phyloP scores from a whole-genome alignment of 2,113 vertebrate genomes.

The Microcebus murinus region DNA sequence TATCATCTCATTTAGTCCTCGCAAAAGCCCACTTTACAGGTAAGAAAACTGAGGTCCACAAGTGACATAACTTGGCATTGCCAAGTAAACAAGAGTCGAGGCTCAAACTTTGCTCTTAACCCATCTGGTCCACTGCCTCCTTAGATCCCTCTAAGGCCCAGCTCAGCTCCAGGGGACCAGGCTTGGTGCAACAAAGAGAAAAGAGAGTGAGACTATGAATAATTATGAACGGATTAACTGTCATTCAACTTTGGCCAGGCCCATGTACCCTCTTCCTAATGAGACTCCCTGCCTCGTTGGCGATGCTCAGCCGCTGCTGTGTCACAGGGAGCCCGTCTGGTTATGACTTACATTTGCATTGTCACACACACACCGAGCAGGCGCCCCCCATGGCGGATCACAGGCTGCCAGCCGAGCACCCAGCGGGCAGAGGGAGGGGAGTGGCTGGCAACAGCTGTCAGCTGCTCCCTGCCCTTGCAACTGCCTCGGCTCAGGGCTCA shows the following conservation, averaged over 20 bases:
- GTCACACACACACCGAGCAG: rapidly evolving
- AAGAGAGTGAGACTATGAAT: neutral
- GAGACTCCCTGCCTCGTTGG: neutral
- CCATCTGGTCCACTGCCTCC: neutral
- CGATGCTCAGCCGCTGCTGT: neutral
- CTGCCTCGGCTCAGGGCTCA: neutral
- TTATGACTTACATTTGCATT: neutral
- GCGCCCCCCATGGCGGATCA: rapidly evolving
- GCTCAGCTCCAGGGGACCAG: neutral
- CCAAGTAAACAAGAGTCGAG: neutral
- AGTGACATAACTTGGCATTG: neutral
- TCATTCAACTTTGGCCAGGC: neutral
- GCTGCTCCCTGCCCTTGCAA: neutral
- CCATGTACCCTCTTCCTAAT: neutral
- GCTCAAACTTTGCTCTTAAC: neutral
- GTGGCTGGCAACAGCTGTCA: neutral
- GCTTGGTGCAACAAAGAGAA: neutral
- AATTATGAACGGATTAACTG: neutral
- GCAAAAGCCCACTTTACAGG: neutral
- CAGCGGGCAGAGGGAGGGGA: neutral
- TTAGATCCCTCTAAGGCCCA: neutral
- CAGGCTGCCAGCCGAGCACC: neutral
- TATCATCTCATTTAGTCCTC: neutral
- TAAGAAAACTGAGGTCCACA: neutral
- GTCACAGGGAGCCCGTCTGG: neutral